Evolutionary conservation across 2,888 invertebrate genomes (phyloP), one percentile per base, ranked within the genome.

Genomic region (Mythimna pallens): DNA sequence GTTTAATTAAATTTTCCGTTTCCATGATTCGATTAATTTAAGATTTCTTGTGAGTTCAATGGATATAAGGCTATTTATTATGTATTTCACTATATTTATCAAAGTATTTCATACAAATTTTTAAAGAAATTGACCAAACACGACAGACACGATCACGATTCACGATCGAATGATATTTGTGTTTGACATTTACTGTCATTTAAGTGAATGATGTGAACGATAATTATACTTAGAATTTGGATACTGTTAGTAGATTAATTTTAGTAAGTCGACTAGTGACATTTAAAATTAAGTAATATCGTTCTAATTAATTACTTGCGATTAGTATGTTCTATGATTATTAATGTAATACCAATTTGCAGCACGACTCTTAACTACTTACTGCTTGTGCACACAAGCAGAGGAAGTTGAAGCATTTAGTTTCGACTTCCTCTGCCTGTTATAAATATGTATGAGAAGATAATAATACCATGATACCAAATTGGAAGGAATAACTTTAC

Each of bases 21-120:
- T 91, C 93, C 94, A 94, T 94, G 68, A 20, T 83, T 17, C 52
- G 4, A 30, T n/a, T 40, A 8, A 36, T 57, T 57, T 10, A 30
- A 0, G 10, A 47, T 55, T 43, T 36, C 1, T 22, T 6, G 2
- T 25, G 3, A 5, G 14, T 57, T 22, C n/a, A 34, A 20, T 72
- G 5, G 1, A 62, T 43, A 50, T 25, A 1, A 50, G 47, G 9
- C 55, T 55, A 30, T 30, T 40, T 34, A 22, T 12, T 17, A 30
- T 17, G 58, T 52, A n/a, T 25, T 63, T 79, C 25, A 63, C 10
- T 57, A 70, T 14, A n/a, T 30, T 52, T 9, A 9, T 17, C 0
- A 75, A 61, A 14, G 0, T 47, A 34, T n/a, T 67, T n/a, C 22
- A 65, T 3, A 6, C 10, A 30, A 20, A 22, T 14, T 22, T 14